A percentile compares a stretch with the other conserved stretches of the same genome.
phyloP scores from a whole-genome alignment of 2,113 vertebrate species.

The Labrus mixtus region DNA sequence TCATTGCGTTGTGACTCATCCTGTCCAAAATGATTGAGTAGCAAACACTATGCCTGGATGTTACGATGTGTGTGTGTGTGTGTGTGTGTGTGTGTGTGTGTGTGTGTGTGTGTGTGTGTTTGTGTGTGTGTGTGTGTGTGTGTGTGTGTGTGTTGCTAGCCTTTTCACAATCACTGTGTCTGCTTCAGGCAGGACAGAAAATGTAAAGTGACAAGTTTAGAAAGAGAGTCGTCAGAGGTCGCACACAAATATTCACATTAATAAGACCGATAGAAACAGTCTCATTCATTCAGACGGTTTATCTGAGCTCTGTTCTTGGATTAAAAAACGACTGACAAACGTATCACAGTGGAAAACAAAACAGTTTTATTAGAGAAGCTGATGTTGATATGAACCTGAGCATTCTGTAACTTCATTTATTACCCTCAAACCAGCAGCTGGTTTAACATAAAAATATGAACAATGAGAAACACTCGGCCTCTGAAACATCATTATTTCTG shows the following conservation, averaged over 20 bases:
- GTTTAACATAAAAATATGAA: too few relatives aligned
- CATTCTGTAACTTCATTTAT: background rate
- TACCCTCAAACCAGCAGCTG: too few relatives aligned
- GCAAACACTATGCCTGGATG: slow-evolving; percentile 29
- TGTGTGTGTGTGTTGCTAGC: background rate
- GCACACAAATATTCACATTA: slow-evolving; percentile 25
- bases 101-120: slow-evolving; percentile 9
- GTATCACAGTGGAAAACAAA: background rate
- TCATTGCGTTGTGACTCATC: slow-evolving; percentile 67
- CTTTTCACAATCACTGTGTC: slow-evolving; percentile 39
- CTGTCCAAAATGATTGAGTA: slow-evolving; percentile 42
- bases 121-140: slow-evolving; percentile 4
- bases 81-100: slow-evolving; percentile 15
- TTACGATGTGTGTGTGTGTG: slow-evolving; percentile 10
- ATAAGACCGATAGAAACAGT: slow-evolving; percentile 13
- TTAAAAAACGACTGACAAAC: background rate
- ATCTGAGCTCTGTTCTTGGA: background rate
- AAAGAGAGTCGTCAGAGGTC: slow-evolving; percentile 43
- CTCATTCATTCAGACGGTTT: slow-evolving; percentile 4
- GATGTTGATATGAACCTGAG: too few relatives aligned
- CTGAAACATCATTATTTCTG: too few relatives aligned
- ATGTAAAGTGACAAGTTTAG: slow-evolving; percentile 60
- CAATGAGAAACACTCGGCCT: too few relatives aligned
- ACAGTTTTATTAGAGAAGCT: too few relatives aligned
- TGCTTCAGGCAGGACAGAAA: slow-evolving; percentile 39